Evolutionary conservation across 2,888 invertebrate species (phyloP).

Genomic region (Acheta domesticus): DNA sequence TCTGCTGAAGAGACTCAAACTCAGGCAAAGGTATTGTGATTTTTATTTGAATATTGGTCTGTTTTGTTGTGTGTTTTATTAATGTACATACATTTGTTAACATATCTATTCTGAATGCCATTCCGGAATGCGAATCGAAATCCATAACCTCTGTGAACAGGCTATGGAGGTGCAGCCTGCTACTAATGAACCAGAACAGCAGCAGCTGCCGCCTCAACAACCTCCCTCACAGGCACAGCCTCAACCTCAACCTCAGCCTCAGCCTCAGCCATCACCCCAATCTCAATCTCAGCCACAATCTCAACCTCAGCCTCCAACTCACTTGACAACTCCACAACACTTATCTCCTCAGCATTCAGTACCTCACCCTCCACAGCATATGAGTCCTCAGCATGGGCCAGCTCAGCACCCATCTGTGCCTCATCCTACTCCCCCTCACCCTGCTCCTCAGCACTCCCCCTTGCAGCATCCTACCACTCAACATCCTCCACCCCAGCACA

Average conservation of each 20-base stretch:
- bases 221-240: slow-evolving; percentile 23
- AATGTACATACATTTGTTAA: neutral
- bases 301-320: slow-evolving; percentile 38
- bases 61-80: slow-evolving; percentile 36
- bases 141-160: slow-evolving; percentile 28
- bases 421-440: neutral
- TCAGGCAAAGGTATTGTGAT: slow-evolving; percentile 22
- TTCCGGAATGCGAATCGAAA: neutral
- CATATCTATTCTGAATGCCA: neutral
- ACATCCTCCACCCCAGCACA: neutral
- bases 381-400: slow-evolving; percentile 20
- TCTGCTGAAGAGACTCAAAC: slow-evolving; percentile 27
- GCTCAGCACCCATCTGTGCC: slow-evolving; percentile 18
- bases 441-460: neutral
- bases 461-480: neutral
- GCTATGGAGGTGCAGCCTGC: slow-evolving; percentile 39
- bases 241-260: slow-evolving; percentile 24
- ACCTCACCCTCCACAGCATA: neutral
- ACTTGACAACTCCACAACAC: slow-evolving; percentile 38
- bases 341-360: slow-evolving; percentile 41
- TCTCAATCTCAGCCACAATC: slow-evolving; percentile 36
- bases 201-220: slow-evolving; percentile 24
- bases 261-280: neutral
- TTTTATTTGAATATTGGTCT: slow-evolving; percentile 25
- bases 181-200: slow-evolving; percentile 30